Evolutionary conservation across 2,113 vertebrate genomes (phyloP).

Genomic region (Porphyrio hochstetteri): DNA sequence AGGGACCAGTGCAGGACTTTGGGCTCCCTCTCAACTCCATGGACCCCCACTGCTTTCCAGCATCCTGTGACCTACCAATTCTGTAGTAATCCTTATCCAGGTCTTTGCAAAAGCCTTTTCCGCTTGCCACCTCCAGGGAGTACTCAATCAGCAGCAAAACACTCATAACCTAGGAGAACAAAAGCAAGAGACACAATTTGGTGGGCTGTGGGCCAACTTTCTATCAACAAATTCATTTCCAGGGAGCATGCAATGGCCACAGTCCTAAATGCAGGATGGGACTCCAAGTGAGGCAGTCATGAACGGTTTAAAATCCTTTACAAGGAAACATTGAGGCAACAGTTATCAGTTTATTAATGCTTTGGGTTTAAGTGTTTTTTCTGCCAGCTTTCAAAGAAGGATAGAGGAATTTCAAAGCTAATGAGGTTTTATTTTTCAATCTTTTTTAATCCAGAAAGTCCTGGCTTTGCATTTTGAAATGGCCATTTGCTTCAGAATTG

Average conservation of each 20-base stretch:
- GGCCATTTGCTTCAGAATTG: not conserved
- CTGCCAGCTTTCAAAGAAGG: not conserved
- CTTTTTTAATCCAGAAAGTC: not conserved
- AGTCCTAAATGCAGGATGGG: not conserved
- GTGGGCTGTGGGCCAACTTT: not conserved
- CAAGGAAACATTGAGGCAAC: not conserved
- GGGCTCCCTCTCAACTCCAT: not conserved
- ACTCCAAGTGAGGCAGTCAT: not conserved
- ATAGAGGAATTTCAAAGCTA: not conserved
- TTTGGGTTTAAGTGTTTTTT: not conserved
- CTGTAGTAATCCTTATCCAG: constrained; percentile 60
- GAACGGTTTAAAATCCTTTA: not conserved
- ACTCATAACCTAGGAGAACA: constrained; percentile 66
- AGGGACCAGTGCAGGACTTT: not conserved
- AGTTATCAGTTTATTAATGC: not conserved
- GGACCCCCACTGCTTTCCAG: not conserved
- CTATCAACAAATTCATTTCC: not conserved
- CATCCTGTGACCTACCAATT: constrained; percentile 61
- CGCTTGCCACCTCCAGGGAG: constrained; percentile 66
- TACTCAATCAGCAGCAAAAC: constrained; percentile 73
- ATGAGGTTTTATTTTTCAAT: not conserved
- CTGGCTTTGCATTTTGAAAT: not conserved
- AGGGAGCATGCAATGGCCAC: not conserved
- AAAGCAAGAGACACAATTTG: not conserved
- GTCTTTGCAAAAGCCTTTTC: constrained; percentile 67